These are phyloP conservation scores for Pterois miles DNA, from an alignment of 2,797 vertebrate genomes.

Conservation along the genomic window DNA sequence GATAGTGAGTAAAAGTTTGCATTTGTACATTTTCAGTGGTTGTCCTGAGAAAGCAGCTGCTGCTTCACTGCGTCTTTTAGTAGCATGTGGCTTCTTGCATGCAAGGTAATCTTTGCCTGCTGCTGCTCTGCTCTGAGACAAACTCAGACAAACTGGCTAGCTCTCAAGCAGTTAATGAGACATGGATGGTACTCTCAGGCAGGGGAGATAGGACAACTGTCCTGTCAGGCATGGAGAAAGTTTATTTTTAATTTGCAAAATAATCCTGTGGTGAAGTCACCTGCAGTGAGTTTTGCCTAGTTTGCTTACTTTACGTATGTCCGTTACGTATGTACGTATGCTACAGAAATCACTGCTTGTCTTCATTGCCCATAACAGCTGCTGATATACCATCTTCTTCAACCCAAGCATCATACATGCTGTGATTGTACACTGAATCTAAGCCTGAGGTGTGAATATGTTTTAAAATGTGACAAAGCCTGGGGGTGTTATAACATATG, in stretches of 20 bases:
- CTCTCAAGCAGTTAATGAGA: background rate
- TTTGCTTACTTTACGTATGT: background rate
- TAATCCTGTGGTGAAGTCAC: background rate
- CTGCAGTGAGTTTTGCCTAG: background rate
- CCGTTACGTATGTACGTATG: no score
- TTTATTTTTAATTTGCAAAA: background rate
- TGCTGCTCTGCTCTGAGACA: conserved; percentile 26
- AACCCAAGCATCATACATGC: background rate
- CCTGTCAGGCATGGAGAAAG: background rate
- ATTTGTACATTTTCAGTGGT: background rate
- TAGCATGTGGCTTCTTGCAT: conserved; percentile 69
- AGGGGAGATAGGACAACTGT: background rate
- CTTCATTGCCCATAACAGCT: conserved; percentile 7
- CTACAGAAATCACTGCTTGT: background rate
- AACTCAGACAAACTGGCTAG: background rate
- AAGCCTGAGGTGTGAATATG: background rate
- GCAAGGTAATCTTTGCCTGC: conserved; percentile 28
- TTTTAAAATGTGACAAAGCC: background rate
- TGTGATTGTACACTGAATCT: background rate
- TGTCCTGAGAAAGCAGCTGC: conserved; percentile 12
- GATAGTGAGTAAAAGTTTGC: background rate
- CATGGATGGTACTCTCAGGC: conserved; percentile 15
- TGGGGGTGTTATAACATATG: background rate
- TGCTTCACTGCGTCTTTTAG: conserved; percentile 31
- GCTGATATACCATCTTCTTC: conserved; percentile 3